Base-by-base conservation (phyloP, 2,113 vertebrate species). In the Podocnemis expansa region DNA sequence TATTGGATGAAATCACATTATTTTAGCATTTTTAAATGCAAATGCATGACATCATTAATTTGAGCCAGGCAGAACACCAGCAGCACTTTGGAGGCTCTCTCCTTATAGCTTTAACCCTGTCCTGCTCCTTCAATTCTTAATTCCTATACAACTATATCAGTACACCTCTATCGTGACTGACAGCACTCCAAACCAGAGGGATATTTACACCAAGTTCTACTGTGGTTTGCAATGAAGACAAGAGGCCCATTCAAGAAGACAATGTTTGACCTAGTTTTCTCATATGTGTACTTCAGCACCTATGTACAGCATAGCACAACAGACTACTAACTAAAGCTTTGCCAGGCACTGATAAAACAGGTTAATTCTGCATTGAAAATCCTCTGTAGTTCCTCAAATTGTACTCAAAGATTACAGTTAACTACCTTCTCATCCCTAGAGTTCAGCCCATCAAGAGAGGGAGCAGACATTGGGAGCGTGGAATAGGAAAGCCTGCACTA, bases 341-440 rank as follows among this genome's bases (percentile, higher is more conserved):
- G 67, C 2, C 22, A 83, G 67, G 8, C 31, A 8, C 1, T 58
- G 87, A 38, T 22, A 73, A 85, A 87, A 19, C 3, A 81, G 70
- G 52, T 2, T 7, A 8, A 10, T 4, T 1, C 2, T 9, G 13
- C 6, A 29, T 31, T 41, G 22, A 31, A 80, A 2, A 3, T 5
- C 86, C 89, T 54, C 31, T 47, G 13, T 24, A 75, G 5, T 2
- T 70, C 8, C 2, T 93, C 63, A 73, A 29, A 29, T 38, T 8
- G 75, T 9, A 51, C 85, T 75, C 0, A n/a, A 78, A 67, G n/a
- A 43, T 1, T 31, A 43, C 3, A 67, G 78, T 29, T 1, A 45
- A 10, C 8, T 4, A 25, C 1, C 0, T 31, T 60, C n/a, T 27
- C 21, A 41, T 38, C 8, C 2, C 2, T 4, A 31, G 41, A 41